phyloP scores from a whole-genome alignment of 1,140 invertebrate species.

The Zophobas atratus region DNA sequence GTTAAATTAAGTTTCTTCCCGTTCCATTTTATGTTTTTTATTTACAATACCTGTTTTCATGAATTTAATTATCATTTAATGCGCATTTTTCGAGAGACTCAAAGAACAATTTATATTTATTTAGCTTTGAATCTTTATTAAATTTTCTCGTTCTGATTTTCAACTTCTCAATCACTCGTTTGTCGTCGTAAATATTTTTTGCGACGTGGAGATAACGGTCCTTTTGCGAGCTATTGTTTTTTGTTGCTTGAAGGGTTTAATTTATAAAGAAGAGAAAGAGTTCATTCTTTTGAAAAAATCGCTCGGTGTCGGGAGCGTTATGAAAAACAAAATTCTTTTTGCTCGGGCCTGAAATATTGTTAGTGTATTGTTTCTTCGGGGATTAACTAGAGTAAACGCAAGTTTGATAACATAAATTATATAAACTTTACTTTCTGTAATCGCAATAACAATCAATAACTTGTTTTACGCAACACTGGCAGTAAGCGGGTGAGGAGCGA shows the following conservation, averaged over 20 bases:
- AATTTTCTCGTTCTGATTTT: no score
- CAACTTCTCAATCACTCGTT: no score
- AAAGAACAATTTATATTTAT: background rate
- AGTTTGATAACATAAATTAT: background rate
- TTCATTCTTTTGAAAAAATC: background rate
- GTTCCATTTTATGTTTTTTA: constrained; percentile 2
- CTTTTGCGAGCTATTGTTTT: background rate
- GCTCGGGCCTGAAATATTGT: background rate
- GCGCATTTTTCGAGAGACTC: background rate
- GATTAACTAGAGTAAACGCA: background rate
- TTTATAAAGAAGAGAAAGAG: constrained; percentile 19
- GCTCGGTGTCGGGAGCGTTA: background rate
- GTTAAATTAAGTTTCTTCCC: constrained; percentile 11
- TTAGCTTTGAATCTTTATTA: background rate
- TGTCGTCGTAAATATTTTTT: no score
- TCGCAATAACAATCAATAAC: constrained; percentile 25
- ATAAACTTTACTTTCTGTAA: constrained; percentile 10
- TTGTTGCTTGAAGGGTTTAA: constrained; percentile 7
- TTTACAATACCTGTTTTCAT: background rate
- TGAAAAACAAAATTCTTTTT: constrained; percentile 15
- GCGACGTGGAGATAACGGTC: background rate
- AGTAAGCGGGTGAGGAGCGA: constrained; percentile 18
- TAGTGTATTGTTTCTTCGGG: background rate
- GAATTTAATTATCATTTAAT: constrained; percentile 13
- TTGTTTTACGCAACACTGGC: constrained; percentile 11